phyloP scores from a whole-genome alignment of 2,797 vertebrate genomes.

The Danio kyathit region DNA sequence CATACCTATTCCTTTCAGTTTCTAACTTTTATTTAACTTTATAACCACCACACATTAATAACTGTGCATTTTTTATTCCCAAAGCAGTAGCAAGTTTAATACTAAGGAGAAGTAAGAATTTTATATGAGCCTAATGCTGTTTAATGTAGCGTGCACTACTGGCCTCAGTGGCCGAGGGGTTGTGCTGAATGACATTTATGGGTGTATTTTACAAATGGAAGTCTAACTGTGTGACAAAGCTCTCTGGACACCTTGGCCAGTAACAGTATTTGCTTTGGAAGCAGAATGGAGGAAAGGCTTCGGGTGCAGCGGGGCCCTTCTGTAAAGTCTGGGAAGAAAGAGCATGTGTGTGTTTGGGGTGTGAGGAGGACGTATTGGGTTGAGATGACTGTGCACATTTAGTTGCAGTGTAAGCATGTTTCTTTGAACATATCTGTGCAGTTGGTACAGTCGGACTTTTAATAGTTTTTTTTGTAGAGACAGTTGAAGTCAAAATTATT shows the following conservation, averaged over 20 bases:
- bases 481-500: no score
- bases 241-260: slow-evolving; percentile 43
- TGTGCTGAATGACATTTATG: slow-evolving; percentile 50
- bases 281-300: slow-evolving; percentile 49
- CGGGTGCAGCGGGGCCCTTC: slow-evolving; percentile 52
- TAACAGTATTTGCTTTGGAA: slow-evolving; percentile 67
- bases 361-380: slow-evolving; percentile 16
- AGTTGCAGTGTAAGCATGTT: slow-evolving; percentile 26
- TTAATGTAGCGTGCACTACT: slow-evolving; percentile 65
- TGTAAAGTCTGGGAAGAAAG: slow-evolving; percentile 33
- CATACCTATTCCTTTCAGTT: slow-evolving; percentile 37
- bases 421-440: background rate
- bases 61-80: slow-evolving; percentile 15
- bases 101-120: background rate
- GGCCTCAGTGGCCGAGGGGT: slow-evolving; percentile 47
- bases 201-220: slow-evolving; percentile 40
- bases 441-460: background rate
- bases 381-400: slow-evolving; percentile 17
- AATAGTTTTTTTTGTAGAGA: no score
- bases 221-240: slow-evolving; percentile 39
- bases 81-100: background rate
- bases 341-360: slow-evolving; percentile 18
- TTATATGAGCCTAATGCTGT: slow-evolving; percentile 68
- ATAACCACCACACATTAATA: slow-evolving; percentile 13
- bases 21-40: slow-evolving; percentile 15